A percentile compares a stretch with the other conserved stretches of the same genome.
phyloP scores from a whole-genome alignment of 2,113 vertebrate genomes.

The Poicephalus gulielmi region DNA sequence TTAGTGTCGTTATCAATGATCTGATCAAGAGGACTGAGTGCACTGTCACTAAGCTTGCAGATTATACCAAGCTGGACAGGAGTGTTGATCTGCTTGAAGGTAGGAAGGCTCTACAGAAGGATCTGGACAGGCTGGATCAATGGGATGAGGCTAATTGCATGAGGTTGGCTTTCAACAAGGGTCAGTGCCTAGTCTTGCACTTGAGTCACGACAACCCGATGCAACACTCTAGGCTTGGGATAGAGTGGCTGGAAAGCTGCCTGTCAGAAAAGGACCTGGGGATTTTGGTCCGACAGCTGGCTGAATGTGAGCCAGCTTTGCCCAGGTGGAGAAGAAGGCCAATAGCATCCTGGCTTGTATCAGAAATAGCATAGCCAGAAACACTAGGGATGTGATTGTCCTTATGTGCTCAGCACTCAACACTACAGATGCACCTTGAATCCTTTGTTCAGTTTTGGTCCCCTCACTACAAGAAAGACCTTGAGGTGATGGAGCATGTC shows the following conservation, averaged over 20 bases:
- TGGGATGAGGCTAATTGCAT: not conserved
- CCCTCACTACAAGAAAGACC: not conserved
- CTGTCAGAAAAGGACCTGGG: not conserved
- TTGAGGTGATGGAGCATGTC: not conserved
- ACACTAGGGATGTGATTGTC: not conserved
- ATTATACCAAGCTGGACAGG: not conserved
- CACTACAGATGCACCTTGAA: not conserved
- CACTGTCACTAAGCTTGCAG: not conserved
- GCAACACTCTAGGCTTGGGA: not conserved
- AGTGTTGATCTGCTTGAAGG: not conserved
- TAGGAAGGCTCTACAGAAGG: not conserved
- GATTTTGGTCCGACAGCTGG: not conserved
- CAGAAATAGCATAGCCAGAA: not conserved
- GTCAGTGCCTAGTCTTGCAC: no score
- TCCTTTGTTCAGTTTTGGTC: not conserved
- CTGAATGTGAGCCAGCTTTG: not conserved
- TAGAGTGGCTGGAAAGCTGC: not conserved
- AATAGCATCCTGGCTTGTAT: not conserved
- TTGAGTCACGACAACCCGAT: not conserved
- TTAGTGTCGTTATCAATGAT: not conserved
- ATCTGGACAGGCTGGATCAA: not conserved
- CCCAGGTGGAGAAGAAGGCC: not conserved
- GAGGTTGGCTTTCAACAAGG: not conserved
- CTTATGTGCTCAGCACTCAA: not conserved
- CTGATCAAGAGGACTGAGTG: not conserved